A percentile compares a stretch with the other conserved stretches of the same genome.
phyloP scores from a whole-genome alignment of 2,113 vertebrate genomes.

The Orientallactaga bullata region DNA sequence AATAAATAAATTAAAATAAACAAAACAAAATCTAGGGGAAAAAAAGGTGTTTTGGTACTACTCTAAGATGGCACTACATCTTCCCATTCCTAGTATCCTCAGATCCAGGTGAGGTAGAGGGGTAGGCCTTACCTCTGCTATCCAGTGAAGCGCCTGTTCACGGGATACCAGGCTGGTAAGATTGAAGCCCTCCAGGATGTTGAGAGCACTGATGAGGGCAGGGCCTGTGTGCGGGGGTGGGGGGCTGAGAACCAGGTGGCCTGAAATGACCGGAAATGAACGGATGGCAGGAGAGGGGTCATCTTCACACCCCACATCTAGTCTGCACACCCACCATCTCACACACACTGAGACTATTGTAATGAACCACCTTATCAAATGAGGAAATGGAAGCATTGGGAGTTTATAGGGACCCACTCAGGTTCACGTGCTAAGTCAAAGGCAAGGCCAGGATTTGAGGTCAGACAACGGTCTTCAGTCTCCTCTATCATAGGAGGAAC shows the following conservation, averaged over 20 bases:
- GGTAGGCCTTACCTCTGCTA: slow-evolving; percentile 92
- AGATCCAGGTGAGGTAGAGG: not conserved
- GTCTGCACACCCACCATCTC: not conserved
- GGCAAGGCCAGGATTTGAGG: not conserved
- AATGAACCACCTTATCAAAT: not conserved
- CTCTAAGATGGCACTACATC: not conserved
- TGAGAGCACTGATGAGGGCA: slow-evolving; percentile 94
- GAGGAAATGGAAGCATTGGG: not conserved
- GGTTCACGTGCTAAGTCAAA: slow-evolving; percentile 8
- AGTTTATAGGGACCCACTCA: slow-evolving; percentile 27
- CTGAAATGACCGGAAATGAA: slow-evolving; percentile 85
- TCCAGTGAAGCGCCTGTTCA: slow-evolving; percentile 93
- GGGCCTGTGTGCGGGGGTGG: slow-evolving; percentile 95
- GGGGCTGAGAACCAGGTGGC: slow-evolving; percentile 93
- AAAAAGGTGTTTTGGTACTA: slow-evolving; percentile 17
- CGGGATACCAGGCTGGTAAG: slow-evolving; percentile 90
- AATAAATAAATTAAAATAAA: too few species aligned
- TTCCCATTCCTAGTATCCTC: not conserved
- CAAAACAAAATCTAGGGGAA: too few species aligned
- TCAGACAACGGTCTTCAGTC: not conserved
- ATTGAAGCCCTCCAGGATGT: slow-evolving; percentile 97
- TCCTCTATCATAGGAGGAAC: slow-evolving; percentile 37
- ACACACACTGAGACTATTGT: not conserved
- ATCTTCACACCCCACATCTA: slow-evolving; percentile 26
- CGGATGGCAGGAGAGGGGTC: slow-evolving; percentile 38